Base-by-base conservation (phyloP, 2,888 invertebrate genomes). In the Drosophila monieri region DNA sequence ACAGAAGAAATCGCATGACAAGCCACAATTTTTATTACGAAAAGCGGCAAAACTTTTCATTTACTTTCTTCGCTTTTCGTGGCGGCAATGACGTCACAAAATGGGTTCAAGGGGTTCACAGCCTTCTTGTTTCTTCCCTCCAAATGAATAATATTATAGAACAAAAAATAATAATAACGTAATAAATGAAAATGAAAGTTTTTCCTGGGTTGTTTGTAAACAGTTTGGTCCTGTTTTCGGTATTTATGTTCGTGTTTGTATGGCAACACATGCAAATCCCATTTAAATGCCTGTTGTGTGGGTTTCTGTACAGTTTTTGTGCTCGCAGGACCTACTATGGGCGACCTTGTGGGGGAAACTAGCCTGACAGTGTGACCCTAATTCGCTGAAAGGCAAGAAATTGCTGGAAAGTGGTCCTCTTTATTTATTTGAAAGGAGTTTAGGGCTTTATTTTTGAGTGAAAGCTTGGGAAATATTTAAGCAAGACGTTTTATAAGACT, bases 41-140 rank as follows among this genome's bases (percentile, higher is more conserved):
- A 69, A 81, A 81, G 85, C 79, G 73, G 54, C 72, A 70, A 70
- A 84, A 48, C 81, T 87, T 85, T 85, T 74, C 78, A 80, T 80
- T 80, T 77, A 85, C 70, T 81, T 72, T 53, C 70, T 51, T 67
- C 67, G 51, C 46, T 18, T 53, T 61, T 32, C 41, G 18, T 21
- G 32, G 25, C 39, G 15, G n/a, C 47, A 30, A 69, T 84, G 78
- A 86, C 81, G 86, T 83, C 86, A 80, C 78, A 73, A 12, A 15
- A 6, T n/a, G 27, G 27, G 27, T 27, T 27, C 27, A 58, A 23
- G 25, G 47, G 6, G 25, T 47, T 47, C 27, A 46, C 6, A n/a
- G n/a, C 30, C 15, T n/a, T 9, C 10, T 9, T 30, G 9, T 27
- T 27, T 9, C n/a, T 27, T 27, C 9, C 9, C 27, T 27, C 27